Evolutionary conservation across 2,888 invertebrate species (phyloP), one percentile per base, ranked within the genome.

Genomic region (Rambutsinella grinnellia): DNA sequence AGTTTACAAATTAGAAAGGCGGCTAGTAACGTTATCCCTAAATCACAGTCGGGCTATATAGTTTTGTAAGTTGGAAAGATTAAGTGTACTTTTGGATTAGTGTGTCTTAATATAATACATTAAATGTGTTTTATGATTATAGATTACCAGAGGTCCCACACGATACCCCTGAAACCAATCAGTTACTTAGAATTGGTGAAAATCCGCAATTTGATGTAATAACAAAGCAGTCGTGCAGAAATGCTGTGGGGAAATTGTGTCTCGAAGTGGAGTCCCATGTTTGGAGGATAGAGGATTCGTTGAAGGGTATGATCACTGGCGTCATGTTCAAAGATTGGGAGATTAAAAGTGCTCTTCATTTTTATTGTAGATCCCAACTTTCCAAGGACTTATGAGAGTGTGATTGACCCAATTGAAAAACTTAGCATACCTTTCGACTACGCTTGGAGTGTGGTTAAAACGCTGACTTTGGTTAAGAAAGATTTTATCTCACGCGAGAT

Each of bases 381-480:
- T 53, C 88, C 89, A 63, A 88, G 88, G 82, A 90, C 92, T 56
- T 92, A 94, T 85, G 87, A 89, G 36, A 91, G 92, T 84, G 88
- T 94, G 58, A 89, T 96, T 77, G 88, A 91, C 79, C 93, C 93
- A 0, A 85, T 96, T 26, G 96, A 97, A 85, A 90, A 90, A 83
- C 86, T 92, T 1, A 91, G 92, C 36, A 89, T 90, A 0, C 92
- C 93, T 10, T 87, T 97, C 58, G 93, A 94, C 85, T 90, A 92
- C 60, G 94, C 94, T 2, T 96, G 95, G 94, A 94, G 94, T 10
- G 89, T 95, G 83, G 92, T 95, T 0, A 96, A 95, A 87, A 91
- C 93, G 2, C 86, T 97, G 13, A 95, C 93, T 85, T 87, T 94
- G 61, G 93, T 94, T 3, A 93, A 94, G 85, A 92, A 92, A 84